Percentiles rank a stretch among this genome's conserved stretches.
Conservation (phyloP, 2,113 vertebrate genomes). For the Brachyistius frenatus region DNA sequence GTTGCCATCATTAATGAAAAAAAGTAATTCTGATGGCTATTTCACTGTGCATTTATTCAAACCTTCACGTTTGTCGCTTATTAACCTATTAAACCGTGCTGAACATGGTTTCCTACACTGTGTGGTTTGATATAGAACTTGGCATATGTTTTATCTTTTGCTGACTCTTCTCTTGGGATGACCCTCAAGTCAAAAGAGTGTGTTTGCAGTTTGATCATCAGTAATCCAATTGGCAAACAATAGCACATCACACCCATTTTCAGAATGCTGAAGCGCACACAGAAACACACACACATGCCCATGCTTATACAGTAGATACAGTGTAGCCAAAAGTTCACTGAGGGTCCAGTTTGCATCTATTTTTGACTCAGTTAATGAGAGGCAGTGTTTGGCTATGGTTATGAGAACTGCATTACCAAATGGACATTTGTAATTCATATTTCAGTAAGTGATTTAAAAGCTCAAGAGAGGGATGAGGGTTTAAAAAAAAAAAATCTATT, state of each 20-base stretch:
- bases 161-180: neutral
- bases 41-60: no score
- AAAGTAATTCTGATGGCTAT: no score
- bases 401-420: slow-evolving; percentile 52
- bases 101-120: no score
- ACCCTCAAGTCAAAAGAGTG: neutral
- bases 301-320: neutral
- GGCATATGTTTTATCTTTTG: neutral
- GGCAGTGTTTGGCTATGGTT: slow-evolving; percentile 38
- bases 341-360: slow-evolving; percentile 21
- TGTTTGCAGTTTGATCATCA: neutral
- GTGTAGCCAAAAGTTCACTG: neutral
- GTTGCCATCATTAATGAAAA: no score
- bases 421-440: slow-evolving; percentile 52
- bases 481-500: slow-evolving; percentile 16
- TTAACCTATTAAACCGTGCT: no score
- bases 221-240: neutral
- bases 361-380: slow-evolving; percentile 47
- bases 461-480: slow-evolving; percentile 6
- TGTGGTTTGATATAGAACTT: no score
- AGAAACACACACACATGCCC: neutral
- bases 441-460: slow-evolving; percentile 50
- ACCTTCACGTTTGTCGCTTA: no score
- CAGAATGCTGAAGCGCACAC: neutral
- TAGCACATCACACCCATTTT: neutral